Base-by-base conservation (phyloP, 2,888 invertebrate species). In the Tuberolachnus salignus region DNA sequence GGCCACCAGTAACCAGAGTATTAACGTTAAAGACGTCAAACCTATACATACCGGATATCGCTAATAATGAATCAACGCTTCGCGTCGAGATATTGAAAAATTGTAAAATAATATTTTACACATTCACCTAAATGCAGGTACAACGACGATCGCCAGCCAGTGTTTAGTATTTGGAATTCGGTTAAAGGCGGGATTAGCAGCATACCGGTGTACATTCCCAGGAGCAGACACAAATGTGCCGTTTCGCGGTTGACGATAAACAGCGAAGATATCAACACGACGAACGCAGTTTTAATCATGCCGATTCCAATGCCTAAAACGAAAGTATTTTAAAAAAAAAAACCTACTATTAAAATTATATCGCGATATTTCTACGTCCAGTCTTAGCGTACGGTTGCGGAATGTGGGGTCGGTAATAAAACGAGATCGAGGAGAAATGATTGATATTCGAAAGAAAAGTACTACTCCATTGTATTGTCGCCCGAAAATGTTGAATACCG, bases 131-230 rank as follows among this genome's bases (percentile, higher is more conserved):
- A 34, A 42, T 59, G 61, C 6, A 64, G 4, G n/a, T 42, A 21
- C 23, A 64, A 21, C 6, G 74, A 64, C 4, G 53, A 10, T n/a
- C 23, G 19, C 55, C 64, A 55, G 23, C 13, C 13, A 26, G 3
- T 1, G 1, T 0, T 3, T 1, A 74, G 23, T 21, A 74, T 21
- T 14, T 44, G 10, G 44, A 11, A 55, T 64, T 74, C 74, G 0
- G 55, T 74, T 9, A 74, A 13, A 13, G 74, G 64, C 0, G 64
- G 51, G 0, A 74, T 44, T 21, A 74, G 14, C 21, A 74, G 4
- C 53, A 74, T 74, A 13, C 74, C 74, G 13, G 63, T 44, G 42
- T 53, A 64, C 44, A 64, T 74, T 51, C 74, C 74, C 23, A 74
- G 44, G 44, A 55, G 74, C 16, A 63, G 21, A n/a, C 16, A 26